Conservation (phyloP, 1,140 invertebrate genomes). For the Palaemon carinicauda region DNA sequence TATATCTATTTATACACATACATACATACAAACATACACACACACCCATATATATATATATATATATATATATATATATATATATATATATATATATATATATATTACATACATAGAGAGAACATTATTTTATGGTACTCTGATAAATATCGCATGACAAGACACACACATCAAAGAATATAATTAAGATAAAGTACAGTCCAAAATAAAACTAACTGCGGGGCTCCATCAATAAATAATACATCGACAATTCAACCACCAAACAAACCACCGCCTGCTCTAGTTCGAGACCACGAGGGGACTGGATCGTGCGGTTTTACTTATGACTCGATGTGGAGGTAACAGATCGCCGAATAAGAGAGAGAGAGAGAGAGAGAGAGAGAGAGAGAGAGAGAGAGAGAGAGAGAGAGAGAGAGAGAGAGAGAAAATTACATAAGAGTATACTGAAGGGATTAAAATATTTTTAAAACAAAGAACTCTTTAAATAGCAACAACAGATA, state of each 20-base stretch:
- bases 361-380: conserved; percentile 28
- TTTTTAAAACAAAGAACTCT: too few relatives aligned
- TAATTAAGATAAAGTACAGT: background rate
- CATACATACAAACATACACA: background rate
- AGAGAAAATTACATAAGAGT: background rate
- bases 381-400: conserved; percentile 8
- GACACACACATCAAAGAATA: background rate
- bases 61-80: conserved; percentile 9
- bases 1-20: background rate
- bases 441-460: background rate
- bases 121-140: too few relatives aligned
- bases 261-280: background rate
- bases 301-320: too few relatives aligned
- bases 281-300: background rate
- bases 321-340: too few relatives aligned
- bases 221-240: too few relatives aligned
- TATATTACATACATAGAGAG: too few relatives aligned
- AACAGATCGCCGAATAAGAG: too few relatives aligned
- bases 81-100: conserved; percentile 15
- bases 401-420: background rate
- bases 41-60: conserved; percentile 2
- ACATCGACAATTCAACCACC: background rate
- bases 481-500: too few relatives aligned
- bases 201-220: background rate
- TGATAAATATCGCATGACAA: too few relatives aligned